phyloP scores from a whole-genome alignment of 1,140 invertebrate genomes.

The Drosophila oshimai region DNA sequence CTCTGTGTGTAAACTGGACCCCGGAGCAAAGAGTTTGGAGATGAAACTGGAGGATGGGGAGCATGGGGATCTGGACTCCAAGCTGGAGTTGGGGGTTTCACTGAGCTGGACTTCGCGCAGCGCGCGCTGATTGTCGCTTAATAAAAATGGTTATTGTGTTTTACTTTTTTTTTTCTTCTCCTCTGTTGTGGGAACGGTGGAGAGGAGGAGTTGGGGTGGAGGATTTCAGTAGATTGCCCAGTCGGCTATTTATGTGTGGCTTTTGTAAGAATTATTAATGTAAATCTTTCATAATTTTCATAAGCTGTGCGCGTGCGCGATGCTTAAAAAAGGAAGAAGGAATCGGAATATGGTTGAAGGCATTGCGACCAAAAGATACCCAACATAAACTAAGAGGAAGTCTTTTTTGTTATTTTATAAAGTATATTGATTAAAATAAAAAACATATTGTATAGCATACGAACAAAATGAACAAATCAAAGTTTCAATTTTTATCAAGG shows the following conservation, averaged over 20 bases:
- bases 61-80: slow-evolving; percentile 14
- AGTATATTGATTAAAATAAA: no score
- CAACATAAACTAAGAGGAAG: not conserved
- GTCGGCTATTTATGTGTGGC: slow-evolving; percentile 76
- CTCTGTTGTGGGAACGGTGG: not conserved
- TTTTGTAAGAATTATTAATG: slow-evolving; percentile 81
- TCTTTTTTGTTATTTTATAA: no score
- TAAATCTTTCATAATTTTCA: slow-evolving; percentile 81
- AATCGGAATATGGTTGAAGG: not conserved
- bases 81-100: slow-evolving; percentile 19
- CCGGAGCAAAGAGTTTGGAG: slow-evolving; percentile 21
- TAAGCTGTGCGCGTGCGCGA: slow-evolving; percentile 75
- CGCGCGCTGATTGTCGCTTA: slow-evolving; percentile 79
- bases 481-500: no score
- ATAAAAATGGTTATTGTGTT: slow-evolving; percentile 81
- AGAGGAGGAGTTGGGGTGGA: not conserved
- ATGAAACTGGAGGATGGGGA: slow-evolving; percentile 1
- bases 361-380: slow-evolving; percentile 1
- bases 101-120: slow-evolving; percentile 54
- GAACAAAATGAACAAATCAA: no score
- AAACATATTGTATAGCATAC: no score
- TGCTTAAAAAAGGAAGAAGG: slow-evolving; percentile 8
- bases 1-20: not conserved
- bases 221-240: slow-evolving; percentile 39
- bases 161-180: slow-evolving; percentile 9